These are phyloP conservation scores for Taenioides sp. DNA, from an alignment of 2,797 vertebrate genomes.

Conservation along the genomic window DNA sequence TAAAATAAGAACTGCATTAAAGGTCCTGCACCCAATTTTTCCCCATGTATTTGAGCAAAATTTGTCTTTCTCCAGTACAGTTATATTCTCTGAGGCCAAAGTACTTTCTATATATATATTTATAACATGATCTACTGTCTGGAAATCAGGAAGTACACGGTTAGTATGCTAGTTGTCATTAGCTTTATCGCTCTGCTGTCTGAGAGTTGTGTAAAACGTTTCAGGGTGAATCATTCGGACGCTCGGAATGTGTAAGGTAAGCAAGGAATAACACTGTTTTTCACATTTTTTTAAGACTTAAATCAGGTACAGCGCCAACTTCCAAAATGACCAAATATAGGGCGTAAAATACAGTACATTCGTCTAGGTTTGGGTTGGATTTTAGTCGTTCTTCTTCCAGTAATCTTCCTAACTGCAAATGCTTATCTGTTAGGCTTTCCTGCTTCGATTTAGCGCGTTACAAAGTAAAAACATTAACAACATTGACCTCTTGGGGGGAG, in stretches of 20 bases:
- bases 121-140: neutral
- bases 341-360: neutral
- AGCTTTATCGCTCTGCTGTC: neutral
- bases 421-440: slow-evolving; percentile 35
- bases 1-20: too few relatives aligned
- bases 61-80: too few relatives aligned
- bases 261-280: neutral
- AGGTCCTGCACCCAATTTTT: too few relatives aligned
- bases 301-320: neutral
- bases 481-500: slow-evolving; percentile 29
- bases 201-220: neutral
- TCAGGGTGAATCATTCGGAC: neutral
- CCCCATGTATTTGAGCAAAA: too few relatives aligned
- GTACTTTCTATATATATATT: neutral
- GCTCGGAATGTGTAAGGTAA: neutral
- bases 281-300: too few relatives aligned
- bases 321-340: neutral
- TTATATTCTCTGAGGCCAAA: too few relatives aligned
- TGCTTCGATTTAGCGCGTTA: slow-evolving; percentile 46
- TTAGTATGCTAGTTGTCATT: neutral
- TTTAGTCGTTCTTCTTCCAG: slow-evolving; percentile 24
- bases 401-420: slow-evolving; percentile 29
- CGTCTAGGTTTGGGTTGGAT: slow-evolving; percentile 2
- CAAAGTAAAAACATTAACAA: slow-evolving; percentile 49
- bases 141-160: neutral